A percentile compares a stretch with the other conserved stretches of the same genome.
Evolutionary conservation across 1,140 invertebrate genomes (phyloP).

Genomic region (Drosophila bipectinata): DNA sequence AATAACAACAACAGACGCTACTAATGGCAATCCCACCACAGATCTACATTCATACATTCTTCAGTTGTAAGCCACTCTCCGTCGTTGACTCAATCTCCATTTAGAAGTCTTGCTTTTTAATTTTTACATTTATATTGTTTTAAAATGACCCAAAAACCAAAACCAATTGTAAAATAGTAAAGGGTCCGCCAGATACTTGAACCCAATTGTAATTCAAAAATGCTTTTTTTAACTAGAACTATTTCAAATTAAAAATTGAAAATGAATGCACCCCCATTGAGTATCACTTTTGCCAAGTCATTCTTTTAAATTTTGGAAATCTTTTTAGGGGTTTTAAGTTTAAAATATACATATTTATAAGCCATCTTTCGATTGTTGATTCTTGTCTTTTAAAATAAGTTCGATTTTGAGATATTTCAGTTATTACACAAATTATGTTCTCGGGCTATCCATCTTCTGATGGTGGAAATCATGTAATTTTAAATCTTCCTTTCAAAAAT

Average conservation of each 20-base stretch:
- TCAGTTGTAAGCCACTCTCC: slow-evolving; percentile 11
- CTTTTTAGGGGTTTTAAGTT: too few species aligned
- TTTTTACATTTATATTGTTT: slow-evolving; percentile 46
- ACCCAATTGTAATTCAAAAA: background rate
- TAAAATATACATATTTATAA: too few species aligned
- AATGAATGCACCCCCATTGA: too few species aligned
- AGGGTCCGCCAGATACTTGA: background rate
- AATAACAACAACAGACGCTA: slow-evolving; percentile 72
- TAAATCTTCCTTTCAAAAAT: background rate
- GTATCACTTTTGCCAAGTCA: too few species aligned
- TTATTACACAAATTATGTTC: too few species aligned
- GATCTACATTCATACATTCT: slow-evolving; percentile 33
- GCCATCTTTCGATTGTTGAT: too few species aligned
- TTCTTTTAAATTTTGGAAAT: too few species aligned
- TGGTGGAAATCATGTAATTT: too few species aligned
- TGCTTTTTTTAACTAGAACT: background rate
- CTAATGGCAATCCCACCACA: slow-evolving; percentile 37
- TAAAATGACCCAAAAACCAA: slow-evolving; percentile 26
- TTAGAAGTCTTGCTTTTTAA: slow-evolving; percentile 25
- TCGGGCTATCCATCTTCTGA: too few species aligned
- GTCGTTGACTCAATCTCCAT: slow-evolving; percentile 17
- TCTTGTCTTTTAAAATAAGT: too few species aligned
- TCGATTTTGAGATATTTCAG: too few species aligned
- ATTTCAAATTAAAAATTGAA: too few species aligned
- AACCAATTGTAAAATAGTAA: slow-evolving; percentile 18